These are phyloP conservation scores for Typhlomys cinereus DNA, from an alignment of 2,113 vertebrate genomes.

Conservation along the genomic window DNA sequence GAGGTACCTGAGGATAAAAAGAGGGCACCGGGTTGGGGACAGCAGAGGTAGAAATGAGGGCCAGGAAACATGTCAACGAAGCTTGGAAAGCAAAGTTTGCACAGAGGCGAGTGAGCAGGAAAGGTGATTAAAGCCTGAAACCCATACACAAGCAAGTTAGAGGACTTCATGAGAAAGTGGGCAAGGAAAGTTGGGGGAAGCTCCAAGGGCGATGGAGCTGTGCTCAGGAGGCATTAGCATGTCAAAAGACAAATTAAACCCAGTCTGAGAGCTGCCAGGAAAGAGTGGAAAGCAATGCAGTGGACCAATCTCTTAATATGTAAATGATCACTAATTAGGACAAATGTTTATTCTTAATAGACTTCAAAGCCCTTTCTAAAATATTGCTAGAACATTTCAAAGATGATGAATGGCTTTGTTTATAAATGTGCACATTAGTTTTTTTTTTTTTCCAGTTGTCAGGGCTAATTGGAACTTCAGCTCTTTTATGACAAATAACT, in stretches of 20 bases:
- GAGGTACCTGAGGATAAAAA: background rate
- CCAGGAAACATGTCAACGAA: background rate
- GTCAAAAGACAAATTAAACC: constrained; percentile 55
- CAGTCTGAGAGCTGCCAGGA: background rate
- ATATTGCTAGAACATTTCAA: constrained; percentile 61
- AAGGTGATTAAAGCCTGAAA: background rate
- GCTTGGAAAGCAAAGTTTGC: background rate
- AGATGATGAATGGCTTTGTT: constrained; percentile 38
- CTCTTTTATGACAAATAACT: constrained; percentile 52
- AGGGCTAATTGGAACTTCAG: constrained; percentile 28
- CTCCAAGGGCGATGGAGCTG: background rate
- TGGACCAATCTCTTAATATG: constrained; percentile 54
- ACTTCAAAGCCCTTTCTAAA: constrained; percentile 57
- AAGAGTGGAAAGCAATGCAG: background rate
- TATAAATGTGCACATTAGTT: background rate
- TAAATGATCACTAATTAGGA: constrained; percentile 57
- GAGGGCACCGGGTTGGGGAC: background rate
- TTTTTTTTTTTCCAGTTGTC: background rate
- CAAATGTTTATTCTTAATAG: constrained; percentile 37
- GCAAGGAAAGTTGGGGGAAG: background rate
- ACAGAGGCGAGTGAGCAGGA: background rate
- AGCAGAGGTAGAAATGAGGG: background rate
- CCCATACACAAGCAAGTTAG: background rate
- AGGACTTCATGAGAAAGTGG: background rate
- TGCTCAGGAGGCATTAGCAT: constrained; percentile 26